Percentiles rank a stretch among this genome's conserved stretches.
Evolutionary conservation across 1,140 invertebrate species (phyloP).

Genomic region (Drosophila persimilis): DNA sequence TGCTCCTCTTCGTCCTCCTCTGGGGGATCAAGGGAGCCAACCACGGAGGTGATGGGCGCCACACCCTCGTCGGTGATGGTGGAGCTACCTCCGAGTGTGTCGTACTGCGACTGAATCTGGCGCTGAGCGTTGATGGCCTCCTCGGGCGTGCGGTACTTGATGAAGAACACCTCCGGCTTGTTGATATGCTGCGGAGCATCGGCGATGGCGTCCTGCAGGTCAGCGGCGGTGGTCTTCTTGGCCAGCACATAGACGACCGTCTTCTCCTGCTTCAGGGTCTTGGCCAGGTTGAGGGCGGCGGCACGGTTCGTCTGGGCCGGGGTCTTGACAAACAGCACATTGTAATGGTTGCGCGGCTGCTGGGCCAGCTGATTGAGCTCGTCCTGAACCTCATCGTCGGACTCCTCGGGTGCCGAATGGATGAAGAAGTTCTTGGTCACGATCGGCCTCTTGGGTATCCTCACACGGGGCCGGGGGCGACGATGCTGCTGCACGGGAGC

Average conservation of each 20-base stretch:
- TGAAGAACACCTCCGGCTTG: slow-evolving; percentile 86
- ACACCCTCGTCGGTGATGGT: slow-evolving; percentile 79
- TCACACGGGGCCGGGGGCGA: slow-evolving; percentile 64
- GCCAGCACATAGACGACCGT: slow-evolving; percentile 93
- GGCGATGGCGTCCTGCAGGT: slow-evolving; percentile 92
- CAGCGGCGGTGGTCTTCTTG: slow-evolving; percentile 88
- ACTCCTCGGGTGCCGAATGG: slow-evolving; percentile 79
- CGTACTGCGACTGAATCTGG: slow-evolving; percentile 81
- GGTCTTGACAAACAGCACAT: slow-evolving; percentile 94
- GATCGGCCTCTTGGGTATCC: slow-evolving; percentile 72
- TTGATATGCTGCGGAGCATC: slow-evolving; percentile 83
- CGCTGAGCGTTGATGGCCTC: slow-evolving; percentile 81
- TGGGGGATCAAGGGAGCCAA: slow-evolving; percentile 71
- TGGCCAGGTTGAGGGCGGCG: slow-evolving; percentile 87
- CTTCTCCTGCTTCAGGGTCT: slow-evolving; percentile 90
- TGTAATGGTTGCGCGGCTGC: slow-evolving; percentile 83
- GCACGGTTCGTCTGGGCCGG: slow-evolving; percentile 88
- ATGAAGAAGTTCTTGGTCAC: slow-evolving; percentile 82
- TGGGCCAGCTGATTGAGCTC: slow-evolving; percentile 71
- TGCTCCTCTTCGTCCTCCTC: slow-evolving; percentile 73
- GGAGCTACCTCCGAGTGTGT: slow-evolving; percentile 72
- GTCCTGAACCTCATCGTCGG: slow-evolving; percentile 77
- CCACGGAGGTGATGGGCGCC: slow-evolving; percentile 77
- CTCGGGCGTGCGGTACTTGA: slow-evolving; percentile 87
- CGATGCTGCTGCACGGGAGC: slow-evolving; percentile 60